A percentile compares a stretch with the other conserved stretches of the same genome.
These are phyloP conservation scores for Xestia sexstrigata DNA, from an alignment of 2,888 invertebrate genomes.

Conservation along the genomic window DNA sequence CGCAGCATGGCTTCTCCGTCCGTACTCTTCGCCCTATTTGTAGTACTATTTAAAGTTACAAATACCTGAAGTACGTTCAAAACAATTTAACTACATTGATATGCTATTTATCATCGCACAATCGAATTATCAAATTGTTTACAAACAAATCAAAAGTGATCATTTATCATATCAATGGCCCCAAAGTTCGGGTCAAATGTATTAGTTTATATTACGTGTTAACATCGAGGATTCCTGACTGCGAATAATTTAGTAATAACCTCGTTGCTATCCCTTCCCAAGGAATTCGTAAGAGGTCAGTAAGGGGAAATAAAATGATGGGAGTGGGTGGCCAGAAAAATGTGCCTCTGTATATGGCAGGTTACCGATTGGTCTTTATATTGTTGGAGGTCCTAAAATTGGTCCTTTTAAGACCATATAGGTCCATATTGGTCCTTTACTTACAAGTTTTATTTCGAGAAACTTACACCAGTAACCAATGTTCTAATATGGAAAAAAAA, in stretches of 20 bases:
- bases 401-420: too few species aligned
- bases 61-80: neutral
- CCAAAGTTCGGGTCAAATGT: conserved; percentile 52
- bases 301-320: conserved; percentile 3
- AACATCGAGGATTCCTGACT: conserved; percentile 9
- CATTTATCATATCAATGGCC: conserved; percentile 39
- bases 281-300: conserved; percentile 46
- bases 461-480: neutral
- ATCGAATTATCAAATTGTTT: conserved; percentile 52
- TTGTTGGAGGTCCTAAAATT: neutral
- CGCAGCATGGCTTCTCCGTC: neutral
- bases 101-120: conserved; percentile 9
- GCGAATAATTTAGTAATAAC: conserved; percentile 26
- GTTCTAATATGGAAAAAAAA: neutral
- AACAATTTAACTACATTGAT: neutral
- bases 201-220: conserved; percentile 49
- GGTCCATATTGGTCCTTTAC: neutral
- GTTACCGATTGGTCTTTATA: too few species aligned
- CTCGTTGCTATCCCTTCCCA: conserved; percentile 2
- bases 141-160: conserved; percentile 45
- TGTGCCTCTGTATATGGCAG: neutral
- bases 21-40: neutral
- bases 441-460: too few species aligned
- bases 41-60: neutral
- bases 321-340: neutral